Evolutionary conservation across 2,113 vertebrate species (phyloP).

Genomic region (Suncus etruscus): DNA sequence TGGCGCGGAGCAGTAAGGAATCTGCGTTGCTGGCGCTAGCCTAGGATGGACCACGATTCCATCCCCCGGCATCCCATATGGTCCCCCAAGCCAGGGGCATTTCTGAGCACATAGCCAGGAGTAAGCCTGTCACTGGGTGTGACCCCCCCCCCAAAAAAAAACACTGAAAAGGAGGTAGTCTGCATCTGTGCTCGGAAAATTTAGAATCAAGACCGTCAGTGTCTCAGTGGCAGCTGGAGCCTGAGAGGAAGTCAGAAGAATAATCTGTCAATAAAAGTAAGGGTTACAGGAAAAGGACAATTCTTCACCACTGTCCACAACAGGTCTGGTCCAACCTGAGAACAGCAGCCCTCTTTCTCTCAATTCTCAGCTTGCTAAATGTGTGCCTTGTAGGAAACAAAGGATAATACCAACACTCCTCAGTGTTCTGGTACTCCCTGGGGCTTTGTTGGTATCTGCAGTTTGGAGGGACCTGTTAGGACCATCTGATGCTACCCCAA

Average conservation of each 20-base stretch:
- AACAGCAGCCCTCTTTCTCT: neutral
- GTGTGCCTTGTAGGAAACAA: neutral
- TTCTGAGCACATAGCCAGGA: no score
- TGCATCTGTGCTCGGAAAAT: conserved; percentile 10
- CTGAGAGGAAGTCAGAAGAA: neutral
- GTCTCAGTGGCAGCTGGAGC: neutral
- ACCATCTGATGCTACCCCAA: neutral
- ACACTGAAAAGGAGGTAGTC: neutral
- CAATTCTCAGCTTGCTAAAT: neutral
- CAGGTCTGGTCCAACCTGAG: neutral
- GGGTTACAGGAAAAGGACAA: neutral
- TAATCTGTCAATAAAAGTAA: neutral
- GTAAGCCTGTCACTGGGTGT: no score
- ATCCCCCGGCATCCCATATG: no score
- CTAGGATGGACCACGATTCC: no score
- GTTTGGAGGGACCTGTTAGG: neutral
- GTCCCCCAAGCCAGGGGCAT: no score
- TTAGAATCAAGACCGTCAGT: conserved; percentile 45
- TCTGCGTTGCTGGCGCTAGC: no score
- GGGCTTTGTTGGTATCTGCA: neutral
- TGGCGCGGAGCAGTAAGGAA: no score
- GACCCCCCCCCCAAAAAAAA: no score
- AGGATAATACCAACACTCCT: neutral
- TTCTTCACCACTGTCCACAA: conserved; percentile 5
- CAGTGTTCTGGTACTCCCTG: neutral